Conservation (phyloP, 2,113 vertebrate genomes). For the Bujurquina vittata region DNA sequence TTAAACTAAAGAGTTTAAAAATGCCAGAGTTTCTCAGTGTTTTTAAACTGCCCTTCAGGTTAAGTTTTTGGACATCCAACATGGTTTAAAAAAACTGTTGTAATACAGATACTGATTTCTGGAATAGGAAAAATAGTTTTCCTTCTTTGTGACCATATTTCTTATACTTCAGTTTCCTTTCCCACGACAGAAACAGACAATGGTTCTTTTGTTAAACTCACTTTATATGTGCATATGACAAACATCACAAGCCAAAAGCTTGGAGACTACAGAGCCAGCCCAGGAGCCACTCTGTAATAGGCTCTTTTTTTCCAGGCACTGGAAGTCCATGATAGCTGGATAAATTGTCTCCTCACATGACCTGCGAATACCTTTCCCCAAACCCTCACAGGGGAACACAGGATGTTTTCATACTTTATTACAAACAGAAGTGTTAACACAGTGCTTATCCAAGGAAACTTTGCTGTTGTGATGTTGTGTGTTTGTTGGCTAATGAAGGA, state of each 20-base stretch:
- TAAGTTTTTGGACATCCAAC: background rate
- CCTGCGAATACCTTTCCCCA: background rate
- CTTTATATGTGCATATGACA: background rate
- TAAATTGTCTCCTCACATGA: background rate
- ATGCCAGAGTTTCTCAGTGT: background rate
- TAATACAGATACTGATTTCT: background rate
- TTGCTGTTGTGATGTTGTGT: background rate
- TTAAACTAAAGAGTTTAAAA: background rate
- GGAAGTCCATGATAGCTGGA: background rate
- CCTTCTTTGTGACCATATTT: background rate
- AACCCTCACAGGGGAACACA: background rate
- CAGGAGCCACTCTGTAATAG: background rate
- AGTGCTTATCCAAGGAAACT: slow-evolving; percentile 10
- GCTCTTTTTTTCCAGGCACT: background rate
- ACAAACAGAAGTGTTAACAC: slow-evolving; percentile 5
- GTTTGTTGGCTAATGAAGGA: slow-evolving; percentile 22
- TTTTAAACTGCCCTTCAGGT: background rate
- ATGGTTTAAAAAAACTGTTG: background rate
- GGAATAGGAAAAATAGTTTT: background rate
- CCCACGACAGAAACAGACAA: background rate
- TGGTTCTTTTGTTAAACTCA: background rate
- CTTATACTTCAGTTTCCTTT: background rate
- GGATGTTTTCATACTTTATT: slow-evolving; percentile 19
- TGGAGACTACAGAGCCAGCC: slow-evolving; percentile 3
- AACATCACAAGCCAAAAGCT: background rate